Percentiles rank a stretch among this genome's conserved stretches.
phyloP scores from a whole-genome alignment of 2,797 vertebrate species.

The Takifugu rubripes region DNA sequence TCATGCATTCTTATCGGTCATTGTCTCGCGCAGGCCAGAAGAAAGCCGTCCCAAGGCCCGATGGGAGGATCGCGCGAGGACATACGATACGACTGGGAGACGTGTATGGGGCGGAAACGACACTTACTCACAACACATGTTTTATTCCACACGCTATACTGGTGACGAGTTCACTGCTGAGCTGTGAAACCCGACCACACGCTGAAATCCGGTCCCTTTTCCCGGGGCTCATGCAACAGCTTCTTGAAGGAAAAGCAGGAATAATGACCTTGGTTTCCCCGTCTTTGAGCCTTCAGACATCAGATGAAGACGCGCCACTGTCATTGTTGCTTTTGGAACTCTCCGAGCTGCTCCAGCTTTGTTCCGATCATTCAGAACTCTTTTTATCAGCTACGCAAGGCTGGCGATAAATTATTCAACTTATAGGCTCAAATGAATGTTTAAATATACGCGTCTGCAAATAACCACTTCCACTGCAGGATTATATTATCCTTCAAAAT shows the following conservation, averaged over 20 bases:
- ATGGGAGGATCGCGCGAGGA: slow-evolving; percentile 47
- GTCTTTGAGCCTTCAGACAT: slow-evolving; percentile 28
- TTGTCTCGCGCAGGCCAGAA: slow-evolving; percentile 43
- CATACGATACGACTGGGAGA: slow-evolving; percentile 48
- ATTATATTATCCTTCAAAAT: too few species aligned
- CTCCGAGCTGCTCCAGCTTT: slow-evolving; percentile 25
- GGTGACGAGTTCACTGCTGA: slow-evolving; percentile 41
- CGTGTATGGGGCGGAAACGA: slow-evolving; percentile 10
- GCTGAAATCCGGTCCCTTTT: slow-evolving; percentile 36
- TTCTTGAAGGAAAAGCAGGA: slow-evolving; percentile 17
- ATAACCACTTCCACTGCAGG: slow-evolving; percentile 9
- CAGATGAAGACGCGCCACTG: slow-evolving; percentile 10
- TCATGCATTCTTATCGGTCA: slow-evolving; percentile 59
- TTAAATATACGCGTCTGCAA: slow-evolving; percentile 35
- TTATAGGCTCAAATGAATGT: slow-evolving; percentile 33
- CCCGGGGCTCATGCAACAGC: slow-evolving; percentile 20
- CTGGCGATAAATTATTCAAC: slow-evolving; percentile 54
- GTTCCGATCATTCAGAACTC: slow-evolving; percentile 32
- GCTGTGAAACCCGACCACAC: slow-evolving; percentile 49
- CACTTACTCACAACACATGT: slow-evolving; percentile 60
- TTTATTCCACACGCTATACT: slow-evolving; percentile 46
- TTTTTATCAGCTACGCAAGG: slow-evolving; percentile 37
- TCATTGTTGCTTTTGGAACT: slow-evolving; percentile 20
- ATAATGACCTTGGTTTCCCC: slow-evolving; percentile 52
- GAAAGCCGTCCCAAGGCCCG: slow-evolving; percentile 53